phyloP scores from a whole-genome alignment of 1,140 invertebrate species.

The Mycetomoellerius zeteki region DNA sequence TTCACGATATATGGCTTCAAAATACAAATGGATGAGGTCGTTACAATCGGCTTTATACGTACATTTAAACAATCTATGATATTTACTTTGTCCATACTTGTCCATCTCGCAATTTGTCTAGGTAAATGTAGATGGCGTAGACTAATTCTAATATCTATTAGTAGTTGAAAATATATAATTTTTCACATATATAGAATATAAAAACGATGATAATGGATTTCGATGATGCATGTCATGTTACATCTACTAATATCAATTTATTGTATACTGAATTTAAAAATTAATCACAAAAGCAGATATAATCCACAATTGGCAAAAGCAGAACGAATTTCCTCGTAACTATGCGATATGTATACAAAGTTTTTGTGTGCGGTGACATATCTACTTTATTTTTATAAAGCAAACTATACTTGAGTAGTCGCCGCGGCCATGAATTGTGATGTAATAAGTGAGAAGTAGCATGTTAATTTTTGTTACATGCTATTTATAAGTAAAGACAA shows the following conservation, averaged over 20 bases:
- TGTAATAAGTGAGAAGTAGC: no score
- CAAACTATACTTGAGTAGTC: no score
- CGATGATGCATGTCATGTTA: not conserved
- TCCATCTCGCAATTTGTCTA: not conserved
- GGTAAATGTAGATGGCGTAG: not conserved
- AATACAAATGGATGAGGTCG: conserved; percentile 68
- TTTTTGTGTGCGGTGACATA: not conserved
- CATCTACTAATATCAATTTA: not conserved
- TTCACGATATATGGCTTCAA: conserved; percentile 81
- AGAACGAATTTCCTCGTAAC: not conserved
- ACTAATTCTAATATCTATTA: conserved; percentile 9
- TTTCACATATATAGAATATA: not conserved
- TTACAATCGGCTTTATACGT: conserved; percentile 29
- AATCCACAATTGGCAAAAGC: not conserved
- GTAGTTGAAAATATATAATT: not conserved
- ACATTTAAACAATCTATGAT: conserved; percentile 34
- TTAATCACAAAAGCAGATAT: not conserved
- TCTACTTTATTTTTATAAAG: not conserved
- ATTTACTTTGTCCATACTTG: not conserved
- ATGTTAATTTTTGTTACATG: no score
- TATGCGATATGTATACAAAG: not conserved
- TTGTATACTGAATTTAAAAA: not conserved
- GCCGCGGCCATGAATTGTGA: no score
- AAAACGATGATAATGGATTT: conserved; percentile 14
- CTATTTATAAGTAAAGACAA: no score